phyloP scores from a whole-genome alignment of 2,113 vertebrate species.

The Centropus bengalensis region DNA sequence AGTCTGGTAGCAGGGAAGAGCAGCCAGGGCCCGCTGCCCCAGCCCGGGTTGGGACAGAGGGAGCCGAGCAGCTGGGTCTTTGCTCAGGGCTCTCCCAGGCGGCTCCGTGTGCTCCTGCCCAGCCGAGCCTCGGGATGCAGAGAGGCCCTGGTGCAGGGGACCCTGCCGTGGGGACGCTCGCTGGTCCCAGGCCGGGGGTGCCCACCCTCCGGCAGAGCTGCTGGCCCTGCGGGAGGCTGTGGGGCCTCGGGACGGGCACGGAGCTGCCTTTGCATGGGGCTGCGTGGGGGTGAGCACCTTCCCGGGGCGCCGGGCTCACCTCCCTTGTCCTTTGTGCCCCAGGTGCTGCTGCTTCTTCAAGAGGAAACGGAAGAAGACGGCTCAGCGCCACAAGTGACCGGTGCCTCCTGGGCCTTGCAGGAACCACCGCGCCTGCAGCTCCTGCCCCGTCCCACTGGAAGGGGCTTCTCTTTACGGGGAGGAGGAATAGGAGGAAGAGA shows the following conservation, averaged over 20 bases:
- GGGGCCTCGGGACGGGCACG: accelerated
- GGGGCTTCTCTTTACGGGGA: constrained; percentile 75
- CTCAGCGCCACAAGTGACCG: constrained; percentile 95
- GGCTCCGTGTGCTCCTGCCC: neutral
- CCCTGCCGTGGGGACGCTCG: neutral
- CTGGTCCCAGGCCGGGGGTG: neutral
- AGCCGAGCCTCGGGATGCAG: neutral
- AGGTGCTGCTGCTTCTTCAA: constrained; percentile 99
- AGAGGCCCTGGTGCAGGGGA: neutral
- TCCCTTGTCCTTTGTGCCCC: constrained; percentile 69
- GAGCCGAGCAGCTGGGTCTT: neutral
- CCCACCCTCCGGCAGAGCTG: neutral
- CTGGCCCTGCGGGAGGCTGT: accelerated
- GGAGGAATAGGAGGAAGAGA: constrained; percentile 60
- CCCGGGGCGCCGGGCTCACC: neutral
- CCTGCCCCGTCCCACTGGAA: constrained; percentile 79
- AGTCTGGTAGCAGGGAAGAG: neutral
- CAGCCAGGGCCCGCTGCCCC: neutral
- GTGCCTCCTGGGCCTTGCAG: constrained; percentile 76
- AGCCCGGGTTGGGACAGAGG: neutral
- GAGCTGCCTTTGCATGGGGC: constrained; percentile 5
- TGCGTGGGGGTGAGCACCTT: neutral
- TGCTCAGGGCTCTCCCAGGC: neutral
- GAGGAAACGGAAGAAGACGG: constrained; percentile 98
- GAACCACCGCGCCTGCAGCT: constrained; percentile 71